Base-by-base conservation (phyloP, 2,113 vertebrate genomes). In the Carassius gibelio region DNA sequence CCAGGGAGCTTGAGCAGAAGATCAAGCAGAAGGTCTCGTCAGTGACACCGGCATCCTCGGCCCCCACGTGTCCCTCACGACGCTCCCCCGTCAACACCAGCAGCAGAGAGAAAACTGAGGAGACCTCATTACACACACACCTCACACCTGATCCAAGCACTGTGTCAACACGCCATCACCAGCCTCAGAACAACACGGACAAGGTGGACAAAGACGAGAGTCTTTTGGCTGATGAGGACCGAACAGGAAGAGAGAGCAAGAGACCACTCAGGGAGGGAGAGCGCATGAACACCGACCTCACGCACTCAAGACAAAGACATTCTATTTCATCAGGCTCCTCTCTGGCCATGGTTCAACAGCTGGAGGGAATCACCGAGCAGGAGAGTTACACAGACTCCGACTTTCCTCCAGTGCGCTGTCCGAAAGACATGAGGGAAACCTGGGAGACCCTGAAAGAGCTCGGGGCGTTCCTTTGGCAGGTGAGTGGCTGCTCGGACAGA, bases 1-100 rank as follows among this genome's bases (percentile, higher is more conserved):
- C 97, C 1, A 89, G 96, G 88, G 97, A 99, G 91, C 96, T 99
- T 0, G 98, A 99, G 92, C 96, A 97, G 62, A 89, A 89, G 79
- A 80, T 84, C 52, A 94, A 94, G 48, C 97, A 96, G 90, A 96
- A 98, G 42, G 85, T 86, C 50, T 64, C 82, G 5, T 52, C 82
- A 4, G 61, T 11, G 19, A 7, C 83, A 57, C 80, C 36, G 84
- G 71, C 61, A 36, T 75, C 84, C 17, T n/a, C 69, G 59, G 78
- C 52, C 36, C 72, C 30, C 11, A 4, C 5, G 21, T 62, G 57
- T 85, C 79, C 75, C 30, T 71, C 75, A 0, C 52, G 14, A 11
- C 38, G 5, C 30, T 82, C 82, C 23, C 42, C 82, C 19, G 10
- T 55, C 76, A 76, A 77, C 86, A 89, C 84, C 87, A 86, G 87